Evolutionary conservation across 2,113 vertebrate species (phyloP).

Genomic region (Pontoporia blainvillei): DNA sequence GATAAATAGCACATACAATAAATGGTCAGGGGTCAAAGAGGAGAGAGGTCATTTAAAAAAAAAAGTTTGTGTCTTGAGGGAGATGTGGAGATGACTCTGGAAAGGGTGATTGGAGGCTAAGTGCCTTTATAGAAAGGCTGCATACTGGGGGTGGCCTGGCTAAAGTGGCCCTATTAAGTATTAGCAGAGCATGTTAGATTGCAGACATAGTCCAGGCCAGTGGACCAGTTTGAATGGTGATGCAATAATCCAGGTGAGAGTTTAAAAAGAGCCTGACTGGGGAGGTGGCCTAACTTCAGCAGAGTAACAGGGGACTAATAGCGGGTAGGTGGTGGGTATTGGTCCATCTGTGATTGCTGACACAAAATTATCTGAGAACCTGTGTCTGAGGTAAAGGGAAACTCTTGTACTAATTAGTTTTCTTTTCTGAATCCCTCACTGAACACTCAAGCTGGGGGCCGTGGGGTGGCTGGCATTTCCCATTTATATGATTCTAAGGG

Average conservation of each 20-base stretch:
- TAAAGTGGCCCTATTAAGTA: too few species aligned
- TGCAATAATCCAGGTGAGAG: not conserved
- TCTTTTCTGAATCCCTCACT: not conserved
- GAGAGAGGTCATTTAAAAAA: not conserved
- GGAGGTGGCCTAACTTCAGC: not conserved
- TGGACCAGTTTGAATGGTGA: not conserved
- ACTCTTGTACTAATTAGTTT: not conserved
- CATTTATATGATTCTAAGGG: not conserved
- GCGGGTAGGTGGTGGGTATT: not conserved
- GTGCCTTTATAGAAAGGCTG: not conserved
- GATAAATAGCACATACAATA: not conserved
- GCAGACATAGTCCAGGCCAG: not conserved
- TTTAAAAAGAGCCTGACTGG: not conserved
- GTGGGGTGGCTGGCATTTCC: not conserved
- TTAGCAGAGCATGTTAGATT: not conserved
- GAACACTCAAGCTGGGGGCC: not conserved
- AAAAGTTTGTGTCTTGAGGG: not conserved
- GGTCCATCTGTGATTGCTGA: not conserved
- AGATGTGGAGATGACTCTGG: not conserved
- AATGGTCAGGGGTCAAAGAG: not conserved
- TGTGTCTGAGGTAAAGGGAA: not conserved
- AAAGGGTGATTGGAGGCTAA: not conserved
- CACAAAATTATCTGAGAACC: not conserved
- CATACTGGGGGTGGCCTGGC: accelerated
- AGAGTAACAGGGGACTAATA: not conserved